Evolutionary conservation across 2,113 vertebrate species (phyloP), one percentile per base, ranked within the genome.

Genomic region (Promerops cafer): DNA sequence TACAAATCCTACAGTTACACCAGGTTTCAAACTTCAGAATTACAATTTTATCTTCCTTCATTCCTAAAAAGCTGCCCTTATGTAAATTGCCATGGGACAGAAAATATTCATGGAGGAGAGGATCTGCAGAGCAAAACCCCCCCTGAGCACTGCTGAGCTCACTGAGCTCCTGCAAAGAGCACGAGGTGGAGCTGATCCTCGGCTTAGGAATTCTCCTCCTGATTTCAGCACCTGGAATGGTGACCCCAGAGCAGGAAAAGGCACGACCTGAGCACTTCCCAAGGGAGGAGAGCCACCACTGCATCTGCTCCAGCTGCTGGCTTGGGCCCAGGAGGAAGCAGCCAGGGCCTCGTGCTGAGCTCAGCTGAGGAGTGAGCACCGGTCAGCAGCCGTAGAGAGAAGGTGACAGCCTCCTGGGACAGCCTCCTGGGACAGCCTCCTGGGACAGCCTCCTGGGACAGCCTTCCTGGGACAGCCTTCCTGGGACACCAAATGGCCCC

Each of bases 341-440:
- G 54, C 22, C 50, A 40, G 69, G 0, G 47, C n/a, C 65, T 65
- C 0, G 0, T 40, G 57, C 50, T 0, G 3, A 39, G 70, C 52
- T 49, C 59, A 86, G 54, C 0, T n/a, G 31, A 0, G 1, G 53
- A 49, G 40, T 5, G 1, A 69, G 19, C 1, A 1, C 3, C 1
- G 2, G 30, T 17, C 80, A 71, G 5, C 6, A 37, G 47, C 35
- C 56, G n/a, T 8, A 13, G 21, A 27, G 54, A 39, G 18, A 13
- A 59, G 81, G 35, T 23, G 69, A 59, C 45, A 52, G 19, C 24
- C n/a, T n/a, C n/a, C n/a, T n/a, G n/a, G n/a, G 66, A 56, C 42
- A 54, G 18, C 23, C 45, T 50, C 68, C 85, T 54, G 30, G n/a
- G 69, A 59, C 45, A 52, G 19, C 24, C n/a, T n/a, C n/a, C n/a